Base-by-base conservation (phyloP, 2,888 invertebrate species). In the Netelia melanura region DNA sequence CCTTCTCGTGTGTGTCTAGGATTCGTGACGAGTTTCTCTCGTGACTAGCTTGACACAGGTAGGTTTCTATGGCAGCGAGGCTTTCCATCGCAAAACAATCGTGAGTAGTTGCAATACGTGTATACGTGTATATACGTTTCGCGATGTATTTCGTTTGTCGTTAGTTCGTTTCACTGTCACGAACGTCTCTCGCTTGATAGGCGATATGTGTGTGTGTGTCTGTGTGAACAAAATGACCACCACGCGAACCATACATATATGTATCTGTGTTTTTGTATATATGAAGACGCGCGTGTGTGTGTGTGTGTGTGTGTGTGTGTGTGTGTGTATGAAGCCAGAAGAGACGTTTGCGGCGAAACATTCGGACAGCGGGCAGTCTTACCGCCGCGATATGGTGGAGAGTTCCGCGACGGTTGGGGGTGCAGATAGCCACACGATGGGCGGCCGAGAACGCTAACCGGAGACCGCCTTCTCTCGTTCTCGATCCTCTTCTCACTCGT, bases 381-480 rank as follows among this genome's bases (percentile, higher is more conserved):
- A 48, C 23, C 61, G 54, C 62, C 44, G 23, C 71, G 76, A 82
- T 72, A 48, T 48, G 84, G 30, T 79, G 54, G 75, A 78, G 82
- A 65, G 85, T 75, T 71, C 76, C 83, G 74, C 83, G 83, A 87
- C 86, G 89, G 87, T 84, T 83, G 87, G 86, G 86, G 90, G 89
- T 91, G 91, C 88, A 89, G 38, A 65, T 71, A 68, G 43, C 58
- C 23, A 23, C 82, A 88, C 89, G 91, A 92, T 91, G 92, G 93
- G 92, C 92, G 93, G 91, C 90, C 90, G 89, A 89, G 74, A 84
- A 79, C 90, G 89, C 90, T 90, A 91, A 91, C 89, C 90, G 75
- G 89, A 91, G 91, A 91, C 92, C 92, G 92, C 93, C 93, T 92
- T 91, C 90, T 91, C 89, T 89, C 82, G 61, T 65, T 79, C 64